Percentiles rank a stretch among this genome's conserved stretches.
Conservation (phyloP, 2,888 invertebrate species). For the Abrostola triplasia region DNA sequence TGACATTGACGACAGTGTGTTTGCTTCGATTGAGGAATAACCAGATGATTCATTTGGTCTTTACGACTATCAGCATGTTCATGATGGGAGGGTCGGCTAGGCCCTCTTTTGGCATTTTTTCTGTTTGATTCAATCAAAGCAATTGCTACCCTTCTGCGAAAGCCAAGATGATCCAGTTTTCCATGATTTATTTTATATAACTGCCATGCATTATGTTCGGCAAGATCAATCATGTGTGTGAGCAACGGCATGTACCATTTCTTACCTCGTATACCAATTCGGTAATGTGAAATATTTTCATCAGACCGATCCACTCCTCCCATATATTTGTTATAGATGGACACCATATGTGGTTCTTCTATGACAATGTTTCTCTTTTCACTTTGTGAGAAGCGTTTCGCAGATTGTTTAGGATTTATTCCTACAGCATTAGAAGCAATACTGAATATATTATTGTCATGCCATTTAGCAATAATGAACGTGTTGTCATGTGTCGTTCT, state of each 20-base stretch:
- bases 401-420: slow-evolving; percentile 36
- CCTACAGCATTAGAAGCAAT: slow-evolving; percentile 48
- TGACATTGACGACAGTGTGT: slow-evolving; percentile 46
- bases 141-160: slow-evolving; percentile 51
- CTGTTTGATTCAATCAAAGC: slow-evolving; percentile 47
- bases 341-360: slow-evolving; percentile 9
- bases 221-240: slow-evolving; percentile 39
- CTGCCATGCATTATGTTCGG: slow-evolving; percentile 31
- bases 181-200: slow-evolving; percentile 43
- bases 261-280: slow-evolving; percentile 52
- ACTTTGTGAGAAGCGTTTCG: slow-evolving; percentile 47
- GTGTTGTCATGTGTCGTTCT: slow-evolving; percentile 42
- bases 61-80: slow-evolving; percentile 53
- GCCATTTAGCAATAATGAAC: slow-evolving; percentile 40
- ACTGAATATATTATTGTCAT: slow-evolving; percentile 49
- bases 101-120: slow-evolving; percentile 26
- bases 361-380: slow-evolving; percentile 37
- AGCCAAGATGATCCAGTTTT: slow-evolving; percentile 51
- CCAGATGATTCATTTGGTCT: slow-evolving; percentile 41
- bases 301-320: slow-evolving; percentile 46
- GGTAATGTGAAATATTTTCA: slow-evolving; percentile 47
- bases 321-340: slow-evolving; percentile 48
- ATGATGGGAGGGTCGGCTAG: slow-evolving; percentile 45
- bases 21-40: slow-evolving; percentile 40
- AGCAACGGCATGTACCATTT: slow-evolving; percentile 44